Evolutionary conservation across 2,113 vertebrate species (phyloP).

Genomic region (Syngnathus floridae): DNA sequence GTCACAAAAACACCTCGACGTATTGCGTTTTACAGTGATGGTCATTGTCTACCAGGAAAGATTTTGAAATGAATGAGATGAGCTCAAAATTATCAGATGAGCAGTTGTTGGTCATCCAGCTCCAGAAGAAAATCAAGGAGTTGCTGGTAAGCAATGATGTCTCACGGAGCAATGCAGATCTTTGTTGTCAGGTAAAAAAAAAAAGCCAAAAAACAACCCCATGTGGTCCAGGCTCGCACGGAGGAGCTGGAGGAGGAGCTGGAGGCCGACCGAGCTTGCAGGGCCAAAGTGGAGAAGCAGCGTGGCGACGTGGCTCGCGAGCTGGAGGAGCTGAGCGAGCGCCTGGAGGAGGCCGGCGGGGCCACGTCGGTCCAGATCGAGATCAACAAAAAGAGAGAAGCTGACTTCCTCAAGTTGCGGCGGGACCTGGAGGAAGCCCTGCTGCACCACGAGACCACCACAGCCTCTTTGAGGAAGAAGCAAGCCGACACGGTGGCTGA

Average conservation of each 20-base stretch:
- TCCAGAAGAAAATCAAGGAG: slow-evolving; percentile 94
- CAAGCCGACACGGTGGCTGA: slow-evolving; percentile 78
- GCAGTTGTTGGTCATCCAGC: slow-evolving; percentile 76
- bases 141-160: slow-evolving; percentile 71
- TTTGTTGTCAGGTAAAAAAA: too few relatives aligned
- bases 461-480: slow-evolving; percentile 78
- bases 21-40: neutral
- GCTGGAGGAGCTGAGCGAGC: slow-evolving; percentile 86
- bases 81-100: slow-evolving; percentile 84
- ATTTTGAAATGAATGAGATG: slow-evolving; percentile 83
- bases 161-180: neutral
- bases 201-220: neutral
- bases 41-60: slow-evolving; percentile 74
- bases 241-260: slow-evolving; percentile 93
- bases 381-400: slow-evolving; percentile 83
- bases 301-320: slow-evolving; percentile 79
- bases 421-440: slow-evolving; percentile 85
- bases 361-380: slow-evolving; percentile 78
- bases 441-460: slow-evolving; percentile 79
- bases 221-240: slow-evolving; percentile 71
- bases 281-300: slow-evolving; percentile 88
- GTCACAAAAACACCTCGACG: neutral
- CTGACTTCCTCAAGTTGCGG: slow-evolving; percentile 79
- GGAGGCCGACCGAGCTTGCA: slow-evolving; percentile 78
- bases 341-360: slow-evolving; percentile 84